Evolutionary conservation across 2,113 vertebrate species (phyloP), one percentile per base, ranked within the genome.

Genomic region (Indri indri): DNA sequence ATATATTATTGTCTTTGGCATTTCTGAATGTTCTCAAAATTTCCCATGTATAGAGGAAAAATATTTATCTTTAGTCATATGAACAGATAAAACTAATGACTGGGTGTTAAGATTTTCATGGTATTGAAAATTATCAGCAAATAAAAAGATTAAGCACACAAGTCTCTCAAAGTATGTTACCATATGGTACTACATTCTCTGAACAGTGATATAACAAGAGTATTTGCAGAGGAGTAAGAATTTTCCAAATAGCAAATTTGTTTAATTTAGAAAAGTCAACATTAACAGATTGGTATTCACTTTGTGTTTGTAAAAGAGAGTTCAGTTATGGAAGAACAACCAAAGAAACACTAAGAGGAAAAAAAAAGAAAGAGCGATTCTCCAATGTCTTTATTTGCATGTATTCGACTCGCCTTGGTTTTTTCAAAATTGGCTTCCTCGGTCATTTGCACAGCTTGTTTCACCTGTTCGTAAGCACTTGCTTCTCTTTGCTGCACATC

Each of bases 371-470:
- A 13, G 27, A n/a, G 52, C 11, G 14, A 25, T 23, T 63, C 57
- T 1, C 27, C 16, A 3, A 8, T 6, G 34, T 11, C 40, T 82
- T 45, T 47, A 59, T 37, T 5, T 1, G 54, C n/a, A 59, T 47
- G 2, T 79, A 0, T 27, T 27, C 4, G 70, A 95, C 97, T 98
- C 98, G 99, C 99, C 99, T 98, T 85, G 57, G 99, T 99, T 99
- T 99, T 99, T 93, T 99, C 99, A 47, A 99, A 98, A 93, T 99
- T 99, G 82, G 99, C 99, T 95, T 99, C 99, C 97, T 99, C 99
- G 0, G 99, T 98, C 99, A 99, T 99, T 96, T 99, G 99, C 95
- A 99, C 98, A 8, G 99, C 99, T 52, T 99, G 98, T 96, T 99
- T 99, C 96, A 99, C 99, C 98, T 99, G 99, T 66, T 99, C 99